These are phyloP conservation scores for Formica aserva DNA, from an alignment of 2,888 invertebrate genomes.

Conservation along the genomic window DNA sequence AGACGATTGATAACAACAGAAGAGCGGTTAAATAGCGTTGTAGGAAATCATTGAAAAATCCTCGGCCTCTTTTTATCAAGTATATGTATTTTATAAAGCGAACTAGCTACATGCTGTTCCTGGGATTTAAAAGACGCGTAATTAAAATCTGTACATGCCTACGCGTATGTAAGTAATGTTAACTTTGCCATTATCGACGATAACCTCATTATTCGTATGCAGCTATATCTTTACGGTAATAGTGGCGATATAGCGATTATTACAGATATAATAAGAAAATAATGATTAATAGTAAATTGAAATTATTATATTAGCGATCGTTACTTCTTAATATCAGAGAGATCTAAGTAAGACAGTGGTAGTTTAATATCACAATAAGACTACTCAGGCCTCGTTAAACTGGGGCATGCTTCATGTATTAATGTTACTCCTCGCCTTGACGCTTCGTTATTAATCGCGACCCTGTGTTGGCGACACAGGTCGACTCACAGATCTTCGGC, in stretches of 20 bases:
- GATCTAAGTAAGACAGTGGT: constrained; percentile 86
- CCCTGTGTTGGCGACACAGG: constrained; percentile 60
- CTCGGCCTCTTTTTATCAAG: neutral
- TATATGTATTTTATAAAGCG: constrained; percentile 27
- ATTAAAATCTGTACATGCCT: constrained; percentile 73
- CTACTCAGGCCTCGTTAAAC: constrained; percentile 85
- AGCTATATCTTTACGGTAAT: constrained; percentile 63
- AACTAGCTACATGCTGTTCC: constrained; percentile 57
- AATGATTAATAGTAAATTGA: constrained; percentile 79
- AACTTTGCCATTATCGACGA: constrained; percentile 67
- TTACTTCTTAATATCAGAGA: constrained; percentile 85
- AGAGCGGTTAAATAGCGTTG: neutral
- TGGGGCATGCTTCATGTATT: constrained; percentile 73
- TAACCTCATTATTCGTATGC: constrained; percentile 66
- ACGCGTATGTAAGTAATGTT: constrained; percentile 62
- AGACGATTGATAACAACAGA: constrained; percentile 23
- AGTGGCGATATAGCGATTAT: constrained; percentile 66
- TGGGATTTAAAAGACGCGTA: constrained; percentile 57
- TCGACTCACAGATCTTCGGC: constrained; percentile 61
- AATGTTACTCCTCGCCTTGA: constrained; percentile 64
- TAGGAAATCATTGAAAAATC: constrained; percentile 9
- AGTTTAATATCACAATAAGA: constrained; percentile 86
- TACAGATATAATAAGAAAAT: constrained; percentile 73
- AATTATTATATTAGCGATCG: constrained; percentile 78
- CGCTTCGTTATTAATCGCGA: constrained; percentile 69